Evolutionary conservation across 2,888 invertebrate species (phyloP), one percentile per base, ranked within the genome.

Genomic region (Autographa gamma): DNA sequence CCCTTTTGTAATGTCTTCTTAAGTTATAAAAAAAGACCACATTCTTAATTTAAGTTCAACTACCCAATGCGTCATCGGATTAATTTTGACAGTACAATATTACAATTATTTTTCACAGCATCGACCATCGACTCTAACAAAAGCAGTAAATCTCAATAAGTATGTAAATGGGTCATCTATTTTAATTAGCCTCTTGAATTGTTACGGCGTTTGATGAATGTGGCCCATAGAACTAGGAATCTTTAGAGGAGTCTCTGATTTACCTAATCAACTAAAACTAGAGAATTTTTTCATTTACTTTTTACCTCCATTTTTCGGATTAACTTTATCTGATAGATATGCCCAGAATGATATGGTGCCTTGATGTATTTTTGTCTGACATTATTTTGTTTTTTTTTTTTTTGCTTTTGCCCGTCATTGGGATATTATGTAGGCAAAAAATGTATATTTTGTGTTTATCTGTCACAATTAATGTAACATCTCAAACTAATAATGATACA

Each of bases 131-230:
- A 25, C 25, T 32, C 41, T 52, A 59, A 75, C 62, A 76, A 75
- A 68, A 34, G 81, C 82, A 88, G 85, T 92, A 92, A 94, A 93
- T 92, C 92, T 90, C 87, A 88, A 89, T 91, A 89, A 90, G 88
- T 92, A 92, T 91, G 91, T 92, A 93, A 93, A 92, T 91, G 90
- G 92, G 87, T 89, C 93, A 93, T 94, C 93, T 93, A 93, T 95
- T 95, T 94, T 95, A 95, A 95, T 95, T 95, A 95, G 92, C 83
- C 84, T 79, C 83, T 86, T 82, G 88, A 86, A 91, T 83, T 83
- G 82, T 83, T 83, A 75, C 62, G 59, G 67, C 67, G 69, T 66
- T 83, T 83, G 82, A 83, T 83, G 63, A 76, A 83, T 83, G 79
- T 65, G 34, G 8, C 2, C 59, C 56, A 67, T 66, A 83, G 84